Evolutionary conservation across 2,113 vertebrate genomes (phyloP).

Genomic region (Sylvia atricapilla): DNA sequence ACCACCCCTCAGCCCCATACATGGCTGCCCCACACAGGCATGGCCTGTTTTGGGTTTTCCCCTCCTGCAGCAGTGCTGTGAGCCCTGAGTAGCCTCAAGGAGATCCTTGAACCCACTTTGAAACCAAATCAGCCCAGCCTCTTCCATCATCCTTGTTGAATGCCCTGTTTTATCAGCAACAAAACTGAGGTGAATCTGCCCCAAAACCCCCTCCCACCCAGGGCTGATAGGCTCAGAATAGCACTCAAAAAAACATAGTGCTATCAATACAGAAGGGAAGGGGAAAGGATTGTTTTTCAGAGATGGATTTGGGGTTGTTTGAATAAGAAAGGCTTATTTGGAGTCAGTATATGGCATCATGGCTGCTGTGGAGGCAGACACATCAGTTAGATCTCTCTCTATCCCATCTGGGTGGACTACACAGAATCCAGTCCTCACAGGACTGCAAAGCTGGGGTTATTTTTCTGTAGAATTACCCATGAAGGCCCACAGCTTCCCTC

Average conservation of each 20-base stretch:
- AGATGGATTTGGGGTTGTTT: not conserved
- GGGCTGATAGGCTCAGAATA: not conserved
- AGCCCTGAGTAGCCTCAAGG: not conserved
- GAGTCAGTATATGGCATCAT: not conserved
- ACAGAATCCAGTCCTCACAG: not conserved
- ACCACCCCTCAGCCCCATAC: too few relatives aligned
- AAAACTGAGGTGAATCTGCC: not conserved
- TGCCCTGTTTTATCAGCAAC: not conserved
- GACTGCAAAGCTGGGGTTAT: not conserved
- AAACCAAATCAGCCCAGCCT: not conserved
- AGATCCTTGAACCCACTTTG: not conserved
- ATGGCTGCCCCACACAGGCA: not conserved
- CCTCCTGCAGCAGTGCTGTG: not conserved
- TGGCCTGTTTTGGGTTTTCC: fast-evolving
- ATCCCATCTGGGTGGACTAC: not conserved
- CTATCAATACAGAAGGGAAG: not conserved
- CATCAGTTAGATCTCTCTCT: not conserved
- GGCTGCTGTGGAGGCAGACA: not conserved
- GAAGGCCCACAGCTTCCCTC: not conserved
- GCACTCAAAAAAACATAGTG: not conserved
- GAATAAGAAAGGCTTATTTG: not conserved
- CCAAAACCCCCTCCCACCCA: not conserved
- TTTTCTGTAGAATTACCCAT: not conserved
- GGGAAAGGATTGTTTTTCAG: not conserved
- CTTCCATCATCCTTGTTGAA: not conserved